Evolutionary conservation across 2,888 invertebrate genomes (phyloP).

Genomic region (Drosophila nr. perissopoda): DNA sequence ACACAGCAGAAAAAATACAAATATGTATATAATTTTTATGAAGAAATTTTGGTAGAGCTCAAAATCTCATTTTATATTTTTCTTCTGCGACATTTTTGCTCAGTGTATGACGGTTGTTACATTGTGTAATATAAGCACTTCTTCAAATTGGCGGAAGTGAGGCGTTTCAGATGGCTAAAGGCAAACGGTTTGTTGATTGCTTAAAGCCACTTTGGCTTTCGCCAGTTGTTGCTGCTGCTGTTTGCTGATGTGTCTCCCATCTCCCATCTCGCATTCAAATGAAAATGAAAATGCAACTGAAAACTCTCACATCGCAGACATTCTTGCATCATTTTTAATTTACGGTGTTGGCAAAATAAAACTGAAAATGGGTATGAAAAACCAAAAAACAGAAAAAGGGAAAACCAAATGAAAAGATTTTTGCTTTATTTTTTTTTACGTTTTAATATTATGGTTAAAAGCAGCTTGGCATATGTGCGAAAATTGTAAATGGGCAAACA

Average conservation of each 20-base stretch:
- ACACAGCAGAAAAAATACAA: not conserved
- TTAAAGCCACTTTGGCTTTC: constrained; percentile 31
- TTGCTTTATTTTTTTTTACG: constrained; percentile 58
- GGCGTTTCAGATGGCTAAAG: constrained; percentile 7
- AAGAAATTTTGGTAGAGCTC: too few species aligned
- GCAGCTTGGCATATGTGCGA: constrained; percentile 67
- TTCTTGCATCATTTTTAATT: constrained; percentile 51
- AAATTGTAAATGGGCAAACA: constrained; percentile 56
- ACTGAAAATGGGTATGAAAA: constrained; percentile 21
- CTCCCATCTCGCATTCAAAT: constrained; percentile 6
- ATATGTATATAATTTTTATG: not conserved
- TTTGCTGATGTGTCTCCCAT: not conserved
- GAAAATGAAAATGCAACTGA: constrained; percentile 20
- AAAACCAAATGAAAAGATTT: constrained; percentile 45
- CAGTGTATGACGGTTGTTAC: not conserved
- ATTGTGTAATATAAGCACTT: constrained; percentile 3
- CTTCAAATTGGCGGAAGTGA: constrained; percentile 20
- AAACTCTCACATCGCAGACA: constrained; percentile 16
- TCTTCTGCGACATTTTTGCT: not conserved
- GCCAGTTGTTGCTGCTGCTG: constrained; percentile 4
- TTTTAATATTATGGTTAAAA: constrained; percentile 69
- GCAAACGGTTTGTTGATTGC: constrained; percentile 26
- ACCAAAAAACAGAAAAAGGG: not conserved
- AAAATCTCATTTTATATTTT: not conserved
- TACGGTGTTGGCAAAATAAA: constrained; percentile 29